Percentiles rank a stretch among this genome's conserved stretches.
phyloP scores from a whole-genome alignment of 1,140 invertebrate genomes.

The Trichonephila clavata region DNA sequence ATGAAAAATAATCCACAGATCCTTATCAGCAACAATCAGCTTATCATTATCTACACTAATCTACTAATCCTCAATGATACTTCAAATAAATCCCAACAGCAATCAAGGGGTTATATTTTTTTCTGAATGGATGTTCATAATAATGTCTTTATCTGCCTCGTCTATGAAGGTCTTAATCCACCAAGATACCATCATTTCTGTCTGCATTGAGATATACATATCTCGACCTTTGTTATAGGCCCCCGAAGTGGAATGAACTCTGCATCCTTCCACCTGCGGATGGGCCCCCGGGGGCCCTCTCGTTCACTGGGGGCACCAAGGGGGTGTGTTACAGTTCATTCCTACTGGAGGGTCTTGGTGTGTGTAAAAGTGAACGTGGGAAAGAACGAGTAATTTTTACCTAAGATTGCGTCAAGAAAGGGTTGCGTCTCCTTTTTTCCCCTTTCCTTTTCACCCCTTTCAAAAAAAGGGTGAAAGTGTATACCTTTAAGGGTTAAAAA shows the following conservation, averaged over 20 bases:
- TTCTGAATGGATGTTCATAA: no score
- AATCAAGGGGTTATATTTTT: no score
- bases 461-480: not conserved
- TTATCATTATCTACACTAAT: no score
- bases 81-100: no score
- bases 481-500: not conserved
- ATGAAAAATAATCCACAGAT: no score
- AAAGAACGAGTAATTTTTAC: not conserved
- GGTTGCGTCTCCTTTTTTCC: conserved; percentile 13
- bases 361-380: not conserved
- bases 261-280: conserved; percentile 70
- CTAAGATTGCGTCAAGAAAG: not conserved
- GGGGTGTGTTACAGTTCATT: conserved; percentile 59
- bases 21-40: no score
- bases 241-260: conserved; percentile 59
- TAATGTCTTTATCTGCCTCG: not conserved
- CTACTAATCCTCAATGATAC: no score
- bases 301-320: not conserved
- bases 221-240: not conserved
- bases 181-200: not conserved
- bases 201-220: not conserved
- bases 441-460: not conserved
- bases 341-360: not conserved
- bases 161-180: not conserved
- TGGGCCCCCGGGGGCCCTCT: conserved; percentile 4